Base-by-base conservation (phyloP, 2,888 invertebrate species). In the Alsophila aescularia region DNA sequence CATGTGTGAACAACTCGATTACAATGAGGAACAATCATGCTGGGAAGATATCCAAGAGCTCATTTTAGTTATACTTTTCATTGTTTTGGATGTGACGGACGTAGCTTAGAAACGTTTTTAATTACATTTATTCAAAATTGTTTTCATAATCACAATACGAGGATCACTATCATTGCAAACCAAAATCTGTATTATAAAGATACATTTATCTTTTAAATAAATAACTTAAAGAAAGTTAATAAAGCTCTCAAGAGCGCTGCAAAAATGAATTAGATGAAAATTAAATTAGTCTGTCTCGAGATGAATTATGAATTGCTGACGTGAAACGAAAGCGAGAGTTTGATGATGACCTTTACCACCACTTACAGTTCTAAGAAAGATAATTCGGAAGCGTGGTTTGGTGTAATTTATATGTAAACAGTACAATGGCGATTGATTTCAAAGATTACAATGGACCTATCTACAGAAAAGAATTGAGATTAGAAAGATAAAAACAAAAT, bases 311-410 rank as follows among this genome's bases (percentile, higher is more conserved):
- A 43, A 31, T 58, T 45, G 49, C 45, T 56, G 57, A 60, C 55
- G 62, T 51, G 51, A 64, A 61, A 64, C 45, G 58, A 60, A 61
- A 64, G 59, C 50, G 63, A 66, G 57, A 59, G 63, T 63, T 50
- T 47, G 50, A 52, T 47, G 50, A 52, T 57, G 56, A 63, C 61
- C 60, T 61, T 58, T 55, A 41, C 13, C 10, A 47, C 41, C 44
- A 45, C 58, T 52, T 36, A 45, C 40, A 39, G 12, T 50, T 40
- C 35, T 27, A 34, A 48, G 43, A 48, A 39, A 64, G 14, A 42
- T 44, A 40, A 49, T 43, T 53, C 21, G 37, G 49, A 43, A 50
- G 39, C 47, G 48, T 52, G 32, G 51, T 47, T 53, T 44, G 29
- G 37, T 37, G 52, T 47, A 50, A 52, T 58, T 49, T 52, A 51